A percentile compares a stretch with the other conserved stretches of the same genome.
Conservation (phyloP, 1,140 invertebrate species). For the Drosophila trapezifrons region DNA sequence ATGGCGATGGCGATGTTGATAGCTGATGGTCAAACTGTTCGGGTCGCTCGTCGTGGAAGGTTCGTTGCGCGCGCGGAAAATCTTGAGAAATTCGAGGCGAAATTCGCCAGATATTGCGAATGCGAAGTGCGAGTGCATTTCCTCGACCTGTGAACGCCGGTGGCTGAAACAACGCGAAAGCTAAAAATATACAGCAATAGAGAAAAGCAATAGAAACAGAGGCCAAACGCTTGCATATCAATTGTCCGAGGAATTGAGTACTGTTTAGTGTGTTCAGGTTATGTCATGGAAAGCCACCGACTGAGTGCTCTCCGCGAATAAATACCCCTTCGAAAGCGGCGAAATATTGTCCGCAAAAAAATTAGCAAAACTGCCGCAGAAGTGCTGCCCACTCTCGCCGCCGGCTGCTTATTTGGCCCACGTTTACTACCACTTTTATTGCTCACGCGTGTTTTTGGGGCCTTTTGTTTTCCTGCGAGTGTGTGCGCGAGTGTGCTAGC, state of each 20-base stretch:
- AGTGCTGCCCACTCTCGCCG: constrained; percentile 20
- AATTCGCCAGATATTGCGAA: constrained; percentile 24
- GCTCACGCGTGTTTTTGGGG: constrained; percentile 32
- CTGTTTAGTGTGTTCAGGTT: constrained; percentile 36
- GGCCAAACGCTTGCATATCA: constrained; percentile 40
- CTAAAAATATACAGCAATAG: constrained; percentile 22
- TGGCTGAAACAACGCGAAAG: constrained; percentile 27
- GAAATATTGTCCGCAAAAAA: constrained; percentile 38
- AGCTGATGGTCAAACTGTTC: constrained; percentile 12
- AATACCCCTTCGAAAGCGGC: constrained; percentile 8
- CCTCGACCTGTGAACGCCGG: constrained; percentile 26
- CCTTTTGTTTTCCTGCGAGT: constrained; percentile 44
- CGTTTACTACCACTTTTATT: constrained; percentile 35
- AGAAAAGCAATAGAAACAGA: constrained; percentile 17
- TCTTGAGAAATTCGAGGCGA: constrained; percentile 26
- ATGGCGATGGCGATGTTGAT: background rate
- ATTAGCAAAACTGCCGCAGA: constrained; percentile 25
- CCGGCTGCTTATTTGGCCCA: constrained; percentile 10
- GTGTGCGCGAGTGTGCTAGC: constrained; percentile 28
- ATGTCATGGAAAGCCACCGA: constrained; percentile 62
- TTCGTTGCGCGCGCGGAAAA: constrained; percentile 40
- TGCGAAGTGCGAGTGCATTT: constrained; percentile 52
- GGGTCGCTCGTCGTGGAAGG: constrained; percentile 36
- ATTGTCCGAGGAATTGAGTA: constrained; percentile 50
- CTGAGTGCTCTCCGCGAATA: constrained; percentile 18